Conservation (phyloP, 2,888 invertebrate genomes). For the Octonoba sinensis region DNA sequence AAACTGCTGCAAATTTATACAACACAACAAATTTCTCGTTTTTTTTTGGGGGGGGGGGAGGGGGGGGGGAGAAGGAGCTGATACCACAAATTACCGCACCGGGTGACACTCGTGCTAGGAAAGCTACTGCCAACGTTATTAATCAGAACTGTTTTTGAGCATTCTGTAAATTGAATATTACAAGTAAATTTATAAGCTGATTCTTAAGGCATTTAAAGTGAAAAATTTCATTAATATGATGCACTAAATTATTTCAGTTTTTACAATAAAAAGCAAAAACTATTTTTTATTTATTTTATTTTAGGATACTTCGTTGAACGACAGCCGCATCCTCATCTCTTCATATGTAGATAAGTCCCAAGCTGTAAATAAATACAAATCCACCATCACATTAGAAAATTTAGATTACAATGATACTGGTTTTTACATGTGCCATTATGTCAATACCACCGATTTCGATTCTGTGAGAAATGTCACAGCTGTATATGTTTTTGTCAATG, state of each 20-base stretch:
- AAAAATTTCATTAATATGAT: background rate
- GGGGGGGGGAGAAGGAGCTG: no score
- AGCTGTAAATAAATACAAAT: slow-evolving; percentile 54
- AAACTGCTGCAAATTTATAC: no score
- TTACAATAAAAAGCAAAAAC: no score
- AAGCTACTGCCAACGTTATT: no score
- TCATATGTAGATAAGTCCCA: slow-evolving; percentile 28
- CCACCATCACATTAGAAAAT: slow-evolving; percentile 58
- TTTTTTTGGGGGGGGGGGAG: no score
- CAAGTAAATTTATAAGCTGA: no score
- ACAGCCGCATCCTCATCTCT: slow-evolving; percentile 19
- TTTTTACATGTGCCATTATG: slow-evolving; percentile 71
- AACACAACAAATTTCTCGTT: no score
- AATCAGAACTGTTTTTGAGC: no score
- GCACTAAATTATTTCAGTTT: background rate
- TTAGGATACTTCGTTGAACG: background rate
- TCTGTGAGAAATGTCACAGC: slow-evolving; percentile 71
- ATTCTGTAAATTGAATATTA: no score
- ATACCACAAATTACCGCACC: no score
- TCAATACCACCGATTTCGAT: slow-evolving; percentile 70
- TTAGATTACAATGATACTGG: slow-evolving; percentile 70
- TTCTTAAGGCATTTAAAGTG: background rate
- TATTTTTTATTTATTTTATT: background rate
- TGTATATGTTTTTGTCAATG: slow-evolving; percentile 76
- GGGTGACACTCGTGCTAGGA: no score